Base-by-base conservation (phyloP, 1,140 invertebrate genomes). In the Euwallacea fornicatus region DNA sequence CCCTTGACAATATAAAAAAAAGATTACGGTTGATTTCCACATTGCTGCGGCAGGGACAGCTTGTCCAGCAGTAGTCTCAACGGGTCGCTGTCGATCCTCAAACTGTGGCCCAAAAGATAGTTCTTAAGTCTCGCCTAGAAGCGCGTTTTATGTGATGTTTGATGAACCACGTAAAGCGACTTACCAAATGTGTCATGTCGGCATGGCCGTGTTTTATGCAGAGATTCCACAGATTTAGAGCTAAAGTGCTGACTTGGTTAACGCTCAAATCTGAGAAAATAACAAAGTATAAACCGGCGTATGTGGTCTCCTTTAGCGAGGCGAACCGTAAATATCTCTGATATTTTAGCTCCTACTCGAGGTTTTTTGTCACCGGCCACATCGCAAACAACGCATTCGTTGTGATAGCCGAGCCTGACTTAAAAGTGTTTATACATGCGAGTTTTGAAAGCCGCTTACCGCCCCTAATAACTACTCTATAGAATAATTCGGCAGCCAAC, bases 191-290 rank as follows among this genome's bases (percentile, higher is more conserved):
- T 80, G 85, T 85, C 10, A 78, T 73, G 79, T 90, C 87, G 54
- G 82, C 74, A 44, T 80, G 79, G 21, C 83, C 82, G 77, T 88
- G 81, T 78, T 88, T 91, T 63, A 87, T 83, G n/a, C 89, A 86
- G 61, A 95, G 82, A 72, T 88, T 85, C 93, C 93, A 95, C 8
- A 96, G 83, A 81, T 94, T 94, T 0, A 88, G 76, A 33, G 90
- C 89, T 46, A 96, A 82, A 43, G 83, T 85, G 0, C 85, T 83
- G 74, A 93, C 83, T 33, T 84, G 79, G 6, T 84, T 80, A 50
- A 86, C 82, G 16, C 82, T 82, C n/a, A 95, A 77, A 81, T 95
- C 89, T 71, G 42, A 16, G 59, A 71, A 70, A 21, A 58, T 62
- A 55, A 55, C 7, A 15, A 1, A 33, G 4, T 33, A 33, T 33